These are phyloP conservation scores for Trichopoda pennipes DNA, from an alignment of 2,888 invertebrate genomes.

Conservation along the genomic window DNA sequence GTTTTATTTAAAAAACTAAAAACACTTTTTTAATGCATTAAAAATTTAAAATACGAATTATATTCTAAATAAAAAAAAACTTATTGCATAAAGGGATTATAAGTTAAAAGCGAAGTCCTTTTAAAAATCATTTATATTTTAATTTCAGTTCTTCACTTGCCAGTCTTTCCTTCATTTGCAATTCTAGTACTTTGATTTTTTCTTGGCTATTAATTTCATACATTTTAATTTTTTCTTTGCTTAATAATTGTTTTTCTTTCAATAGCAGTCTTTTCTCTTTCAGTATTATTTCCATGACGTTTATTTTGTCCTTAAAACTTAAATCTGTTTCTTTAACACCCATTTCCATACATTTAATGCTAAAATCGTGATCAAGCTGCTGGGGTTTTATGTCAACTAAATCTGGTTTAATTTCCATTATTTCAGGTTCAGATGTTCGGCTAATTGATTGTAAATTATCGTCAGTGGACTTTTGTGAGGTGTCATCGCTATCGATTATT, in stretches of 20 bases:
- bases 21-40: no score
- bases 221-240: conserved; percentile 17
- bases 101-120: no score
- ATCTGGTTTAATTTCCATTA: not conserved
- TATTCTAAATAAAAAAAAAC: no score
- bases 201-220: conserved; percentile 3
- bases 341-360: not conserved
- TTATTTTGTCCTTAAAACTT: not conserved
- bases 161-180: conserved; percentile 24
- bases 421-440: not conserved
- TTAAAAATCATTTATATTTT: conserved; percentile 16
- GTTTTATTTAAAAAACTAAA: no score
- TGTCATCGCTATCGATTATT: conserved; percentile 4
- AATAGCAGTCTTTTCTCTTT: conserved; percentile 13
- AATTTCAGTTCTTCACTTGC: conserved; percentile 10
- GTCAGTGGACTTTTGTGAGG: not conserved
- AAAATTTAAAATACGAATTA: no score
- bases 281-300: not conserved
- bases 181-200: conserved; percentile 1
- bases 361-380: not conserved
- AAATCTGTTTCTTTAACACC: not conserved
- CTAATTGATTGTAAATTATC: not conserved
- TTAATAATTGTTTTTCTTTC: conserved; percentile 1
- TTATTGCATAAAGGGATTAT: no score
- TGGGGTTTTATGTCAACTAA: not conserved